phyloP scores from a whole-genome alignment of 2,113 vertebrate genomes.

The Takifugu bimaculatus region DNA sequence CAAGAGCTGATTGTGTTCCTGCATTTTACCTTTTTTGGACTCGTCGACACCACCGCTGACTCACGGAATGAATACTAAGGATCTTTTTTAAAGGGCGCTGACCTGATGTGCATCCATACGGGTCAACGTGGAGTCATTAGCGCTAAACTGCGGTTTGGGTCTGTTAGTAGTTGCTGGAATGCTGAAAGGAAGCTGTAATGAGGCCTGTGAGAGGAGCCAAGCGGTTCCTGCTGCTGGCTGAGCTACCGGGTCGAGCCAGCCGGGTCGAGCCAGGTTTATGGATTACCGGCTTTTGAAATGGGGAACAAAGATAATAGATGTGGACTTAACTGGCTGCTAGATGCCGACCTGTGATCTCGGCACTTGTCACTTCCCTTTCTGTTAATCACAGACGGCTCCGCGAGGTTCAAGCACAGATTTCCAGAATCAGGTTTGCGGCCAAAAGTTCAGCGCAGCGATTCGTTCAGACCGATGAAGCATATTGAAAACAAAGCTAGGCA shows the following conservation, averaged over 20 bases:
- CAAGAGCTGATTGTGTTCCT: too few relatives aligned
- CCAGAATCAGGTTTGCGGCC: too few relatives aligned
- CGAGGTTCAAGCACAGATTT: neutral
- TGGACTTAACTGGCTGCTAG: constrained; percentile 17
- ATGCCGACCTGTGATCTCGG: constrained; percentile 18
- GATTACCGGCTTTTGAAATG: constrained; percentile 23
- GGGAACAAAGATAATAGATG: constrained; percentile 24
- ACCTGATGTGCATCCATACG: too few relatives aligned
- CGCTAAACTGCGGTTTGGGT: neutral
- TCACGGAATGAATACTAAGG: too few relatives aligned
- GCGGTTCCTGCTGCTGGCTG: constrained; percentile 31
- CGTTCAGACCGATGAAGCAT: too few relatives aligned
- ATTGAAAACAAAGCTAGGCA: too few relatives aligned
- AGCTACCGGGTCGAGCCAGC: constrained; percentile 5
- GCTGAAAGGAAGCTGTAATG: constrained; percentile 32
- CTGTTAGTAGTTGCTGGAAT: constrained; percentile 29
- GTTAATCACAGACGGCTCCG: neutral
- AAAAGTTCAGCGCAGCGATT: too few relatives aligned
- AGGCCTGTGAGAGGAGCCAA: constrained; percentile 40
- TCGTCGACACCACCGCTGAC: too few relatives aligned
- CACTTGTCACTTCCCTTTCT: neutral
- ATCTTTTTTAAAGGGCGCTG: too few relatives aligned
- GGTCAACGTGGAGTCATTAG: too few relatives aligned
- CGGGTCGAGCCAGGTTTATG: constrained; percentile 6
- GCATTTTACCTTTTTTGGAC: too few relatives aligned